Evolutionary conservation across 1,140 invertebrate species (phyloP), one percentile per base, ranked within the genome.

Genomic region (Chymomyza costata): DNA sequence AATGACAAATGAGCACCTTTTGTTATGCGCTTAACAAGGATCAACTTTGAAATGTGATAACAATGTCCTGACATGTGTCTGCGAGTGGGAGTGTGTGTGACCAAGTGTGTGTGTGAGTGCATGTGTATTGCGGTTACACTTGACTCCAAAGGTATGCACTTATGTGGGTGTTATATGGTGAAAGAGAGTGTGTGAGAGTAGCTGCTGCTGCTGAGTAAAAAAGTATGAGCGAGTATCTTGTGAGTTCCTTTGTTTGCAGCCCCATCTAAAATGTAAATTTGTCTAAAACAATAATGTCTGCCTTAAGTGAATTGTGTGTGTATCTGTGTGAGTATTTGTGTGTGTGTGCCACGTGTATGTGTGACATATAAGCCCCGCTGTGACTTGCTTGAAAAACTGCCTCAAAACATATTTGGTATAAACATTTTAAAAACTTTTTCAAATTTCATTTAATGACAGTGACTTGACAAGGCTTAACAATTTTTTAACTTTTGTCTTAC

Each of bases 1-100:
- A 71, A 71, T 71, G 67, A 71, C 67, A 71, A 71, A 65, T 71
- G 67, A 66, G 64, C 30, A 40, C 51, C 67, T 50, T 53, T 65
- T 71, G 67, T 71, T 71, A 46, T 28, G 25, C 32, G 64, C 15
- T 62, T 62, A 47, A 66, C n/a, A 45, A 51, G 57, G 63, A 67
- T 63, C 46, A 67, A 40, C 52, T 47, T 41, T 57, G 51, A 48
- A 49, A 55, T 70, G 57, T 57, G 53, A 39, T 57, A 61, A 61
- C 58, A 61, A 61, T 61, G 30, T 34, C 46, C 39, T 48, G 43
- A 53, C n/a, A n/a, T n/a, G 19, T 44, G 39, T 17, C 6, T 31
- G 19, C 25, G 11, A 17, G 28, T 34, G 44, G 40, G 11, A 46
- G 25, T 8, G 37, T 14, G 43, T 31, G 44, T 55, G 30, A n/a